These are phyloP conservation scores for Chironomus tentans DNA, from an alignment of 2,888 invertebrate species.

Conservation along the genomic window DNA sequence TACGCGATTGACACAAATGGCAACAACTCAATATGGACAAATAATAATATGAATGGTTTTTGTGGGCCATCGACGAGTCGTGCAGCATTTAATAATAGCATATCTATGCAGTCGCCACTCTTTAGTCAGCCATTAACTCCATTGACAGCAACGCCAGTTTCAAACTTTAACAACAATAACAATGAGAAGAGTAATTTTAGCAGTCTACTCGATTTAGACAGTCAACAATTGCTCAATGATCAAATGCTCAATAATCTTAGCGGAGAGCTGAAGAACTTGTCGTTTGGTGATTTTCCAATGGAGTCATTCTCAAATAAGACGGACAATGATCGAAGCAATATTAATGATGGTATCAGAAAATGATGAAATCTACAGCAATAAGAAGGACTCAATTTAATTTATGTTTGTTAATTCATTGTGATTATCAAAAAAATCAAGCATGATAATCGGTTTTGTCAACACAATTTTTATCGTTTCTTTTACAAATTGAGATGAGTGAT, in stretches of 20 bases:
- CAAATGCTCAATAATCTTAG: not conserved
- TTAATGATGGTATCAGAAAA: too few relatives aligned
- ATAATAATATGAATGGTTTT: constrained; percentile 32
- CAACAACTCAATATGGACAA: constrained; percentile 31
- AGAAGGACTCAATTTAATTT: too few relatives aligned
- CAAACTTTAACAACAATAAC: constrained; percentile 29
- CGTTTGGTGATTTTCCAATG: not conserved
- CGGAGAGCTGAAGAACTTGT: not conserved
- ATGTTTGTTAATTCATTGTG: too few relatives aligned
- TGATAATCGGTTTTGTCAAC: too few relatives aligned
- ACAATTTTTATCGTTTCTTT: too few relatives aligned
- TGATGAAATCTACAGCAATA: too few relatives aligned
- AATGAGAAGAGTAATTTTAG: constrained; percentile 33
- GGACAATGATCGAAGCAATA: too few relatives aligned
- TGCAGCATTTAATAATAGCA: constrained; percentile 31
- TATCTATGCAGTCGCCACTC: constrained; percentile 31
- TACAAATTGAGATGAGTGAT: too few relatives aligned
- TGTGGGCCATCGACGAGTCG: constrained; percentile 29
- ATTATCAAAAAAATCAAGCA: too few relatives aligned
- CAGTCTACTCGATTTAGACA: constrained; percentile 43
- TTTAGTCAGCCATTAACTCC: constrained; percentile 29
- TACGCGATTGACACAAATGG: constrained; percentile 27
- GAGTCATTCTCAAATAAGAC: not conserved
- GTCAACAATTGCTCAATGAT: constrained; percentile 37
- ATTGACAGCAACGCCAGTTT: constrained; percentile 29